phyloP scores from a whole-genome alignment of 1,140 invertebrate species.

The Sarcophaga peregrina region DNA sequence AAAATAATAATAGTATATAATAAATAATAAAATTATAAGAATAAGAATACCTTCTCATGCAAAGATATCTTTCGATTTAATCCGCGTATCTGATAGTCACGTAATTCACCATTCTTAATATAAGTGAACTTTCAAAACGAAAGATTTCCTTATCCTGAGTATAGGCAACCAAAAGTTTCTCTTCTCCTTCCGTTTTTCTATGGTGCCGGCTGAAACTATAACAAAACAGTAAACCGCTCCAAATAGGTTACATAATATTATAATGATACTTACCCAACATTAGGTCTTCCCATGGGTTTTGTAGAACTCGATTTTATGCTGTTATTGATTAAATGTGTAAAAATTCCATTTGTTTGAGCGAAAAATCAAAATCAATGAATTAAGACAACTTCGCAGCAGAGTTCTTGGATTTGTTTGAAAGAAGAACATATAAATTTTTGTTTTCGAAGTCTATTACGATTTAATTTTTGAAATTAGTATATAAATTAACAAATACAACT shows the following conservation, averaged over 20 bases:
- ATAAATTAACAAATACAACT: no score
- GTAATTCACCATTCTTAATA: slow-evolving; percentile 91
- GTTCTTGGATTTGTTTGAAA: no score
- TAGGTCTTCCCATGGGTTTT: slow-evolving; percentile 89
- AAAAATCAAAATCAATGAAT: slow-evolving; percentile 95
- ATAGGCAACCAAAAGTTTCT: slow-evolving; percentile 92
- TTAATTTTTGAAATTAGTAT: no score
- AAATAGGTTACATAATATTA: slow-evolving; percentile 74
- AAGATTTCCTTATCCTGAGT: slow-evolving; percentile 80
- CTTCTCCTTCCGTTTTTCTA: slow-evolving; percentile 98
- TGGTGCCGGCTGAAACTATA: slow-evolving; percentile 91
- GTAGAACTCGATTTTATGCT: slow-evolving; percentile 72
- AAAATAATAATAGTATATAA: no score
- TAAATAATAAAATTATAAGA: no score
- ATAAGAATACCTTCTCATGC: slow-evolving; percentile 98
- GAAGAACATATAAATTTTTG: no score
- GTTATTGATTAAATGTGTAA: slow-evolving; percentile 96
- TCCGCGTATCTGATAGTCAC: slow-evolving; percentile 99
- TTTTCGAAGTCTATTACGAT: no score
- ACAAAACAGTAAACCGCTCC: slow-evolving; percentile 28
- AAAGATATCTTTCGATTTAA: slow-evolving; percentile 99
- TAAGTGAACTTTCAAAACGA: slow-evolving; percentile 92
- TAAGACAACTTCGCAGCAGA: no score
- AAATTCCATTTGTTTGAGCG: slow-evolving; percentile 97
- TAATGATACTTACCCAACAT: no score